Evolutionary conservation across 2,888 invertebrate genomes (phyloP), one percentile per base, ranked within the genome.

Genomic region (Drosophila affinis): DNA sequence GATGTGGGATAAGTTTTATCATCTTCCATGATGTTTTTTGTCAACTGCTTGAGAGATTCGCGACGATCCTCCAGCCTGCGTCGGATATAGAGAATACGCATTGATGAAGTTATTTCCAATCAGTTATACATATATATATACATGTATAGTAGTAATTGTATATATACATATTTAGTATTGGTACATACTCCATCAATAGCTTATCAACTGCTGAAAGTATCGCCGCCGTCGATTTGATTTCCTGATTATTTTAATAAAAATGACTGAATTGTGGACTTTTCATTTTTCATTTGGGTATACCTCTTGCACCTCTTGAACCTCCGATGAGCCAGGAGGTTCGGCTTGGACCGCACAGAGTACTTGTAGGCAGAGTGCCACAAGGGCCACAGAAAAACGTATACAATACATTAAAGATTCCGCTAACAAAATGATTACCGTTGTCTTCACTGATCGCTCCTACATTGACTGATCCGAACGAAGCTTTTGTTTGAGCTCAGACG

Each of bases 171-270:
- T 34, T 4, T 21, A 21, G 3, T 3, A 21, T 4, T 34, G 34
- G 5, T 62, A 63, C 63, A 10, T 27, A 63, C 51, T 52, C 63
- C 12, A 27, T 18, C 51, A 63, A 27, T 12, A 63, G 49, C 6
- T 62, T 63, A 49, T 62, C 62, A 62, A 63, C 29, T 17, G 29
- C 29, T 4, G 29, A 17, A 1, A 62, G 18, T 9, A 27, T 9
- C 10, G 49, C 45, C 62, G 14, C 21, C 5, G 62, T 44, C 1
- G 48, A 7, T 7, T 49, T 49, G 10, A 49, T 27, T 10, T 44
- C 44, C 62, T 62, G 17, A 4, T 10, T 27, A 1, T 6, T 6
- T 29, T 7, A 18, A 3, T 10, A 27, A 21, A 1, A 27, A 5
- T 18, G 1, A 32, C 5, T 34, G 5, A 44, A 18, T 10, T 49